phyloP scores from a whole-genome alignment of 1,140 invertebrate species.

The Idris sp. region DNA sequence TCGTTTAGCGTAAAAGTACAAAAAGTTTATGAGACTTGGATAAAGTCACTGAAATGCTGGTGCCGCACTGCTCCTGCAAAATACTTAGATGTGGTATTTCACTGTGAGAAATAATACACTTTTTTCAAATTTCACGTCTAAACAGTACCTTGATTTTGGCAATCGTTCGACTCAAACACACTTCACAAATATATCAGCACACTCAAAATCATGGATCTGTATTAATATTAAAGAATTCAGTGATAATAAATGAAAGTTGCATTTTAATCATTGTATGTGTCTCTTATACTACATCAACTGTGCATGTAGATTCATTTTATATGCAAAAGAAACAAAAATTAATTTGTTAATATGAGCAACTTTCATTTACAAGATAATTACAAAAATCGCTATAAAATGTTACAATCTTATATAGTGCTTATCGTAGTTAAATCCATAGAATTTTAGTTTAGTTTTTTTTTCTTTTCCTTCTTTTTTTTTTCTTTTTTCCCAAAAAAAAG shows the following conservation, averaged over 20 bases:
- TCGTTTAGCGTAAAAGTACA: constrained; percentile 60
- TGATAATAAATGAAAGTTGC: constrained; percentile 73
- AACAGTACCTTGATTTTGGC: constrained; percentile 62
- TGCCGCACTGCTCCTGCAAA: constrained; percentile 77
- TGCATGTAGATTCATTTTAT: no score
- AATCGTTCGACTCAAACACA: constrained; percentile 67
- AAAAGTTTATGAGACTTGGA: constrained; percentile 67
- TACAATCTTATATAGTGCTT: constrained; percentile 72
- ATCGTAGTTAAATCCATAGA: constrained; percentile 68
- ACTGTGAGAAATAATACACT: constrained; percentile 66
- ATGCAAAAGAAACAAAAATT: constrained; percentile 25
- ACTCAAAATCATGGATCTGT: constrained; percentile 64
- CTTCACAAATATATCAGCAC: constrained; percentile 70
- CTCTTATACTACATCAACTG: neutral
- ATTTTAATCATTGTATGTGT: neutral
- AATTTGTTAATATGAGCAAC: constrained; percentile 53
- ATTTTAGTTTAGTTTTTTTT: constrained; percentile 6
- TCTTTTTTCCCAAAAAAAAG: constrained; percentile 36
- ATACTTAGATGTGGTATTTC: constrained; percentile 74
- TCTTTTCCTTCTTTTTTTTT: constrained; percentile 34
- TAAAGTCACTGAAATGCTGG: constrained; percentile 71
- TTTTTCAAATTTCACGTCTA: constrained; percentile 33
- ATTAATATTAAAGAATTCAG: constrained; percentile 53
- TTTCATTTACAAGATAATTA: constrained; percentile 73
- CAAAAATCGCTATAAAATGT: constrained; percentile 72